Conservation (phyloP, 2,797 vertebrate genomes). For the Hyperoplus lanceolatus region DNA sequence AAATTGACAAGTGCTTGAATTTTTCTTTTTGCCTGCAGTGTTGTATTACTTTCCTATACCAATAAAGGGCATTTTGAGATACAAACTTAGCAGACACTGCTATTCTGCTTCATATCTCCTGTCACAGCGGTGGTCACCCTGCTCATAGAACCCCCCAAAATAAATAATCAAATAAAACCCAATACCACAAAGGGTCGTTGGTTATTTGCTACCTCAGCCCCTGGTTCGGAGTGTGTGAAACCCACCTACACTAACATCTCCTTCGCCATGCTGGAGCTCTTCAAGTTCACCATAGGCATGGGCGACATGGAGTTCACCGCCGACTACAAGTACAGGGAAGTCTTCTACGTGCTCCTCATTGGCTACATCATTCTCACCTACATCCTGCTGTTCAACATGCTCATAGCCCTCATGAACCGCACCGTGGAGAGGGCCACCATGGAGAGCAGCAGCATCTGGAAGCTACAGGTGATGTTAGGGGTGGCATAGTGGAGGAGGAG, state of each 20-base stretch:
- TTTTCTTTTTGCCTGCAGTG: too few species aligned
- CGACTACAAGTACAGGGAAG: constrained; percentile 84
- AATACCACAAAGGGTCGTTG: accelerated
- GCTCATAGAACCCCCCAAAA: constrained; percentile 74
- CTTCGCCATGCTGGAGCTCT: constrained; percentile 91
- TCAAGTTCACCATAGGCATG: constrained; percentile 98
- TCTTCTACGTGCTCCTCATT: constrained; percentile 92
- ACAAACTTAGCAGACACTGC: neutral
- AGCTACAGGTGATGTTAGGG: constrained; percentile 88
- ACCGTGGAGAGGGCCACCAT: constrained; percentile 88
- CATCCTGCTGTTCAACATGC: constrained; percentile 96
- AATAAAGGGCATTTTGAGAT: neutral
- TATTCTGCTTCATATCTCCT: constrained; percentile 24
- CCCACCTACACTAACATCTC: constrained; percentile 82
- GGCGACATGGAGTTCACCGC: constrained; percentile 94
- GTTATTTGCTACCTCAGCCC: too few species aligned
- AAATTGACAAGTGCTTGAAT: too few species aligned
- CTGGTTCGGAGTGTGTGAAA: constrained; percentile 14
- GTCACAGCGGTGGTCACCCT: constrained; percentile 90
- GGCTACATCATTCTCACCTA: constrained; percentile 94
- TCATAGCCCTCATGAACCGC: constrained; percentile 95
- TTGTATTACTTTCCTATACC: neutral
- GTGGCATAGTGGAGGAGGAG: too few species aligned
- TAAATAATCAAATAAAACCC: neutral
- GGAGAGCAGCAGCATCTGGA: constrained; percentile 92